Evolutionary conservation across 2,888 invertebrate species (phyloP), one percentile per base, ranked within the genome.

Genomic region (Acrobasis consociella): DNA sequence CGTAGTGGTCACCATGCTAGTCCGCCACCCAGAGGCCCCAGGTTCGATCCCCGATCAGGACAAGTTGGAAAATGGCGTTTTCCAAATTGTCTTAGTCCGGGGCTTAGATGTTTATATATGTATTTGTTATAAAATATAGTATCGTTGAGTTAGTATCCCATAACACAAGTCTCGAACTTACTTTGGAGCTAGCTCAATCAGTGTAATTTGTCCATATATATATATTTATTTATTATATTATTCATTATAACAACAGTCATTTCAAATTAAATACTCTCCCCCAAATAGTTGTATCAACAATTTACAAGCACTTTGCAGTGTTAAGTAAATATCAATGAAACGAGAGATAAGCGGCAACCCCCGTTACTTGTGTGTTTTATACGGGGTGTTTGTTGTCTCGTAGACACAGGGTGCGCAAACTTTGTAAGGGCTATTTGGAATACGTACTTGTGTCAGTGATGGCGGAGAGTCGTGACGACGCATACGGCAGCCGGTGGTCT

Each of bases 401-500:
- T 42, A 58, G 52, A 38, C 62, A 61, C 67, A 67, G 72, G 71
- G 72, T 70, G 72, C 71, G 73, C 75, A 74, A 74, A 77, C 76
- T 74, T 76, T 69, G 75, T 73, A 78, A 75, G 78, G 80, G 85
- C 83, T 85, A 86, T 88, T 89, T 85, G 85, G 84, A 85, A 85
- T 82, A 87, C 82, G 83, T 80, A 80, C 81, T 83, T 80, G 78
- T 80, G 81, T 76, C 77, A 72, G 78, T 83, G 83, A 83, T 81
- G 84, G 85, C 82, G 78, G 78, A 78, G 68, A 72, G 71, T 84
- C 91, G 91, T 90, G 91, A 85, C 87, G 85, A 68, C 75, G 91
- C 89, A 90, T 91, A 89, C 81, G 81, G 76, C 77, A 72, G 73
- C 62, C 49, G 67, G 55, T 70, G 79, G 74, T 50, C 37, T 59